A percentile compares a stretch with the other conserved stretches of the same genome.
These are phyloP conservation scores for Leucophora obtusa DNA, from an alignment of 2,888 invertebrate species.

Conservation along the genomic window DNA sequence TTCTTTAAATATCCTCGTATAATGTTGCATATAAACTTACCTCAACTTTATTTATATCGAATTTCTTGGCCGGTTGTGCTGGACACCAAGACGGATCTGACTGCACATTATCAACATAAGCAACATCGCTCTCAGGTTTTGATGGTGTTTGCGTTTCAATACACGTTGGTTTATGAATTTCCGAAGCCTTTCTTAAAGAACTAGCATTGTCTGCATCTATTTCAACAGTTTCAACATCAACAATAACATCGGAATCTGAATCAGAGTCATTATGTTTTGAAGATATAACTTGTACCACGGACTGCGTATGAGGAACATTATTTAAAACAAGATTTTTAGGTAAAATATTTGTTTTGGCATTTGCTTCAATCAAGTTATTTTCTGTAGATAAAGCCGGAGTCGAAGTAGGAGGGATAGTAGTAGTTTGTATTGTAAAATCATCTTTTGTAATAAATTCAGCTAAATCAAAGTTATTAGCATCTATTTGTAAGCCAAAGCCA, in stretches of 20 bases:
- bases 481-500: conserved; percentile 72
- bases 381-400: neutral
- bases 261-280: conserved; percentile 69
- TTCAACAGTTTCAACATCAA: conserved; percentile 78
- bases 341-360: neutral
- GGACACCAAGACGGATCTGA: conserved; percentile 77
- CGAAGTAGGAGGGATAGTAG: too few species aligned
- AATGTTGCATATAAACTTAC: conserved; percentile 65
- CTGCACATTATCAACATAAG: conserved; percentile 73
- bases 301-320: conserved; percentile 4
- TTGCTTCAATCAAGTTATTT: conserved; percentile 11
- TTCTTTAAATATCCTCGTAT: too few species aligned
- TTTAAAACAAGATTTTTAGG: conserved; percentile 1
- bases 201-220: conserved; percentile 67
- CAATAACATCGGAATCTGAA: conserved; percentile 76
- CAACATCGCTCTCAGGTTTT: conserved; percentile 63
- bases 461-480: conserved; percentile 76
- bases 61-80: conserved; percentile 64
- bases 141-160: conserved; percentile 4
- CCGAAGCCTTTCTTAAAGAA: conserved; percentile 44
- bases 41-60: conserved; percentile 66
- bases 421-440: conserved; percentile 70
- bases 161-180: conserved; percentile 41
- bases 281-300: conserved; percentile 52
- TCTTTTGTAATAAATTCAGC: conserved; percentile 78